Conservation (phyloP, 2,797 vertebrate genomes). For the Lagothrix lagotricha region DNA sequence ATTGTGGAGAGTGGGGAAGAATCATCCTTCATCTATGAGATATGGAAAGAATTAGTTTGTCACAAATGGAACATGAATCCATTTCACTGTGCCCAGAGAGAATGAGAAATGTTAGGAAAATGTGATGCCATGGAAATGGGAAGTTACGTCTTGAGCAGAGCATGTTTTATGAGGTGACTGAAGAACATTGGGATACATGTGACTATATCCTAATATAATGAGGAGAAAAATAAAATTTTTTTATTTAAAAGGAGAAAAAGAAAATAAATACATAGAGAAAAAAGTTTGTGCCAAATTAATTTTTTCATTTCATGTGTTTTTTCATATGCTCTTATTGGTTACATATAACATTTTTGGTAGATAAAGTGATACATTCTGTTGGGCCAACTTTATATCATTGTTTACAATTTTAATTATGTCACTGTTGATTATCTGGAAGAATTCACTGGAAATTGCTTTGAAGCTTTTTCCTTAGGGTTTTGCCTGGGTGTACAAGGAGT, state of each 20-base stretch:
- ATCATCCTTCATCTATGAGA: not conserved
- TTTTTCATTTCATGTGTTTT: not conserved
- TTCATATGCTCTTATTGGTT: not conserved
- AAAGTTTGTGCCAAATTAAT: not conserved
- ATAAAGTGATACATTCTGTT: not conserved
- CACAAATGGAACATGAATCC: not conserved
- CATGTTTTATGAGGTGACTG: not conserved
- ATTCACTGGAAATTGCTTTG: not conserved
- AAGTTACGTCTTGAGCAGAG: not conserved
- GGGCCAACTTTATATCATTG: not conserved
- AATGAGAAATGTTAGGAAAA: not conserved
- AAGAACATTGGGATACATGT: accelerated
- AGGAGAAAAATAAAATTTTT: not conserved
- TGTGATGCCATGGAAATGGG: not conserved
- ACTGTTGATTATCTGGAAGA: conserved; percentile 29
- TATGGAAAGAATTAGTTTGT: not conserved
- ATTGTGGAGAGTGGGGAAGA: not conserved
- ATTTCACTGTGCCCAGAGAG: not conserved
- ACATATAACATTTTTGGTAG: not conserved
- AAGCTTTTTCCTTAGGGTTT: conserved; percentile 12
- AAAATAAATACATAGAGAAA: not conserved
- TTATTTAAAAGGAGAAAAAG: not conserved
- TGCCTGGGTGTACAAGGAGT: not conserved
- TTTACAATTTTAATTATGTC: not conserved
- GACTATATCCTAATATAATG: not conserved